phyloP scores from a whole-genome alignment of 1,140 invertebrate genomes.

The Bacillus rossius region DNA sequence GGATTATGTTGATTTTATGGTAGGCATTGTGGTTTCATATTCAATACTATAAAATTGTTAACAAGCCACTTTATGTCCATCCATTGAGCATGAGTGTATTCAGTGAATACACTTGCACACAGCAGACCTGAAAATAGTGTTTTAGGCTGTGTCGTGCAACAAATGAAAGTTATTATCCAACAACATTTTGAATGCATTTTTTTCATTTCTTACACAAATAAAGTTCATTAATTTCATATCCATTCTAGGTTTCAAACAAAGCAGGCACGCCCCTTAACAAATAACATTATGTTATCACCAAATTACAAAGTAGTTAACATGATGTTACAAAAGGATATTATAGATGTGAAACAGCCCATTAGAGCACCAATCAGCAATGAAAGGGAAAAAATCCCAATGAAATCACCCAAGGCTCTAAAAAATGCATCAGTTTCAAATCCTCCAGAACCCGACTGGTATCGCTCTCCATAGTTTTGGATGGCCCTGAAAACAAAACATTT shows the following conservation, averaged over 20 bases:
- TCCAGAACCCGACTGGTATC: constrained; percentile 64
- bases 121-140: too few species aligned
- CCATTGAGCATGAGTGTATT: too few species aligned
- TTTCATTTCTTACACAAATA: background rate
- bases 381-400: constrained; percentile 86
- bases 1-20: too few species aligned
- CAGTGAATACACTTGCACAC: too few species aligned
- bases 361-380: constrained; percentile 86
- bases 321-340: constrained; percentile 65
- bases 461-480: constrained; percentile 85
- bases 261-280: too few species aligned
- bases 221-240: too few species aligned
- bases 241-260: too few species aligned
- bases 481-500: constrained; percentile 59
- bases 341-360: constrained; percentile 88
- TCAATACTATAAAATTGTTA: too few species aligned
- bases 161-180: background rate
- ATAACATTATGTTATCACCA: too few species aligned
- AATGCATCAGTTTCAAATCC: constrained; percentile 86
- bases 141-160: background rate
- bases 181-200: background rate
- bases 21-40: too few species aligned
- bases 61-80: too few species aligned
- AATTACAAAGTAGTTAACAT: constrained; percentile 5
- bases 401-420: constrained; percentile 82